phyloP scores from a whole-genome alignment of 2,797 vertebrate genomes.

The Synanceia verrucosa region DNA sequence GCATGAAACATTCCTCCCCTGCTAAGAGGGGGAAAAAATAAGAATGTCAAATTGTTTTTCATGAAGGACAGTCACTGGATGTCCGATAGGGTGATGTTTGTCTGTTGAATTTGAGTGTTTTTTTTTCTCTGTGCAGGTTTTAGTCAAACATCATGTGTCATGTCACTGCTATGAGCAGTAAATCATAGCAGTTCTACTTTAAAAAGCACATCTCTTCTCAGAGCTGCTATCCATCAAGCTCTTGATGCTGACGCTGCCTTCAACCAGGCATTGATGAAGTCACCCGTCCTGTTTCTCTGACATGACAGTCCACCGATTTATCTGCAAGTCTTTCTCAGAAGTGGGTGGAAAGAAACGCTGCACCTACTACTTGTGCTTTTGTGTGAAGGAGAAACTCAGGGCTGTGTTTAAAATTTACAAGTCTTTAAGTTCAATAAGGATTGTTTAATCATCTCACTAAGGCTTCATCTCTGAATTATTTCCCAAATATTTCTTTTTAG shows the following conservation, averaged over 20 bases:
- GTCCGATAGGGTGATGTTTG: background rate
- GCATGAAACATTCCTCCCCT: background rate
- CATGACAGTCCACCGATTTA: background rate
- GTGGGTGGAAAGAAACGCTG: background rate
- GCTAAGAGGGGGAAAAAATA: background rate
- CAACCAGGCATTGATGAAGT: background rate
- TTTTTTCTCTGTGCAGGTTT: background rate
- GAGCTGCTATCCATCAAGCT: conserved; percentile 2
- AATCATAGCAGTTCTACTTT: background rate
- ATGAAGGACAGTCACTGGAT: background rate
- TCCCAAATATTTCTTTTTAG: background rate
- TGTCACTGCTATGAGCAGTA: background rate
- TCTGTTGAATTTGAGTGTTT: background rate
- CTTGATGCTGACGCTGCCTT: background rate
- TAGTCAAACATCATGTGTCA: background rate
- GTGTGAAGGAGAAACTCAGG: background rate
- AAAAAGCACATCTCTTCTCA: background rate
- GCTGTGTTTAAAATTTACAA: background rate
- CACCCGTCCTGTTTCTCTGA: background rate
- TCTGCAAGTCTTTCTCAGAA: background rate
- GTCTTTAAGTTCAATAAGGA: background rate
- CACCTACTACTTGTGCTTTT: background rate
- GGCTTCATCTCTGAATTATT: background rate
- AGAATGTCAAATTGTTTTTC: background rate
- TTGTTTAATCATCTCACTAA: background rate